A percentile compares a stretch with the other conserved stretches of the same genome.
Evolutionary conservation across 2,113 vertebrate genomes (phyloP).

Genomic region (Hyla sarda): DNA sequence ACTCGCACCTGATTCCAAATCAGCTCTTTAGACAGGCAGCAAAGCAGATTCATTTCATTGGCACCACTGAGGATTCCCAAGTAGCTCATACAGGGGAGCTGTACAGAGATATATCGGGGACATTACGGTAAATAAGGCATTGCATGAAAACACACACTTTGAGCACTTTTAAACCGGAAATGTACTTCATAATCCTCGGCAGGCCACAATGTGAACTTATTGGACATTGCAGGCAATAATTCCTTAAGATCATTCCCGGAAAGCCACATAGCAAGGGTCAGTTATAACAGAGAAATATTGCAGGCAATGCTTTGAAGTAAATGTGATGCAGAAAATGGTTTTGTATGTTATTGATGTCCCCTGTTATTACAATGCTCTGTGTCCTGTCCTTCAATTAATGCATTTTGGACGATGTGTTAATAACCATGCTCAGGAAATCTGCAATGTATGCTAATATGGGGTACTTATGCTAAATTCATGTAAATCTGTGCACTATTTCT

Average conservation of each 20-base stretch:
- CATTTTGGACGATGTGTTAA: background rate
- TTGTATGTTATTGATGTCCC: background rate
- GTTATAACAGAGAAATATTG: background rate
- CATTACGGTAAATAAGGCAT: background rate
- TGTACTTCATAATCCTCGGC: background rate
- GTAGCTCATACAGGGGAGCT: background rate
- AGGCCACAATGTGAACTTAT: background rate
- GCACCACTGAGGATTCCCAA: background rate
- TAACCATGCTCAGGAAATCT: background rate
- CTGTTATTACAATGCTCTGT: background rate
- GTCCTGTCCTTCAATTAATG: background rate
- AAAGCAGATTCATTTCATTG: background rate
- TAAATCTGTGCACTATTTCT: background rate
- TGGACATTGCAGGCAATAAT: slow-evolving; percentile 2
- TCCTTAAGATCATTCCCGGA: background rate
- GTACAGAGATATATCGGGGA: background rate
- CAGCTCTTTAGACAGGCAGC: background rate
- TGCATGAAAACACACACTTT: background rate
- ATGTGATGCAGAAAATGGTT: background rate
- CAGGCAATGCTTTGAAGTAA: background rate
- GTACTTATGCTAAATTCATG: background rate
- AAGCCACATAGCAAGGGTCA: background rate
- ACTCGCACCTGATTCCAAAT: background rate
- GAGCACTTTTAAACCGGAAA: background rate
- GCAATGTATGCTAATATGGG: background rate